phyloP scores from a whole-genome alignment of 2,797 vertebrate genomes.

The Pseudomugil gertrudae region DNA sequence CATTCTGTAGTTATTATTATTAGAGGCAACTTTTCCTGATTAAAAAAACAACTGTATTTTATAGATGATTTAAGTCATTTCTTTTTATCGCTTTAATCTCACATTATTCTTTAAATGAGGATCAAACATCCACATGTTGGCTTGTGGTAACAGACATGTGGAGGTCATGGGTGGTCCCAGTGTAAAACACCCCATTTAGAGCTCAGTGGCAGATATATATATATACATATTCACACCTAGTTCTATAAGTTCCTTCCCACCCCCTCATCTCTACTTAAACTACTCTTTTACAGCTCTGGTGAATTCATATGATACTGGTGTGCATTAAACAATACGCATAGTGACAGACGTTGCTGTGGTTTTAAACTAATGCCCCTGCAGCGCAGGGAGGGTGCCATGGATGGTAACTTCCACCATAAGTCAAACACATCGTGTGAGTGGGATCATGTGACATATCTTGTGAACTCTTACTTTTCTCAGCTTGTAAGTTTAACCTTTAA shows the following conservation, averaged over 20 bases:
- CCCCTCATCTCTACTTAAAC: not conserved
- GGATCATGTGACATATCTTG: constrained; percentile 12
- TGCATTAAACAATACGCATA: constrained; percentile 6
- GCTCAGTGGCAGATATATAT: not conserved
- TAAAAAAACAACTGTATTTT: not conserved
- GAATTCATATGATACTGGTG: not conserved
- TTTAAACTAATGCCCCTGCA: constrained; percentile 30
- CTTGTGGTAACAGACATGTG: not conserved
- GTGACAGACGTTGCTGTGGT: constrained; percentile 15
- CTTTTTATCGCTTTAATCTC: not conserved
- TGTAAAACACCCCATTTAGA: not conserved
- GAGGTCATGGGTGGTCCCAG: no score
- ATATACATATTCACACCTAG: not conserved
- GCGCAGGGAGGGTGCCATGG: constrained; percentile 1
- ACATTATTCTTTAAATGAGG: not conserved
- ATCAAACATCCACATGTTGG: not conserved
- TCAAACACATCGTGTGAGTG: constrained; percentile 23
- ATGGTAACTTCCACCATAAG: constrained; percentile 22
- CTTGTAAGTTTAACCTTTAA: constrained; percentile 49
- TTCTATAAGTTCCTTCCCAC: not conserved
- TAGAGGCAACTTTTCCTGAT: not conserved
- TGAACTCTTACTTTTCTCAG: constrained; percentile 21
- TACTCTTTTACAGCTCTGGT: not conserved
- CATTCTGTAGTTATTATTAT: not conserved
- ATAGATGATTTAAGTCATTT: not conserved